Percentiles rank a stretch among this genome's conserved stretches.
phyloP scores from a whole-genome alignment of 2,888 invertebrate genomes.

The Meteorus colon region DNA sequence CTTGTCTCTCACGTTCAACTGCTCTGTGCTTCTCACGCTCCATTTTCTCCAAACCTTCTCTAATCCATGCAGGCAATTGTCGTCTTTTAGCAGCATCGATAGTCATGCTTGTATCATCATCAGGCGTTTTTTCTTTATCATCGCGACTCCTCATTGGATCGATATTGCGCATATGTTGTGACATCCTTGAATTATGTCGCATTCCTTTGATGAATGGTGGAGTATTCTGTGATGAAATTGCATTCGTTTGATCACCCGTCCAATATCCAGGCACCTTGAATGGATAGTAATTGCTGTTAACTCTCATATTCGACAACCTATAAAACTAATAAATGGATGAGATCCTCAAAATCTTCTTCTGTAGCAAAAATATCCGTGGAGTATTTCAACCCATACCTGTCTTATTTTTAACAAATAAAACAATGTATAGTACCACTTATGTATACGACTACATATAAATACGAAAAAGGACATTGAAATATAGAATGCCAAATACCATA shows the following conservation, averaged over 20 bases:
- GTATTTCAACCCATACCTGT: too few species aligned
- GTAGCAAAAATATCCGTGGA: too few species aligned
- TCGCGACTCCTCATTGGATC: conserved; percentile 65
- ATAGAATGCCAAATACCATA: too few species aligned
- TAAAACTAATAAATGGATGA: too few species aligned
- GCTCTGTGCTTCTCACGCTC: conserved; percentile 93
- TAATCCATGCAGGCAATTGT: conserved; percentile 97
- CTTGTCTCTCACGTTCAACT: conserved; percentile 84
- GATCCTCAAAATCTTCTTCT: too few species aligned
- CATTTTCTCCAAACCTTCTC: conserved; percentile 98
- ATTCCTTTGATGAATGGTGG: conserved; percentile 69
- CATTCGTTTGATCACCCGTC: conserved; percentile 64
- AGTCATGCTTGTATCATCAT: conserved; percentile 67
- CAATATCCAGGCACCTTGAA: conserved; percentile 56
- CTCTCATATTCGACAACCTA: neutral
- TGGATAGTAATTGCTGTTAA: neutral
- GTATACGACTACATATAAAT: too few species aligned
- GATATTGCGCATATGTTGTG: conserved; percentile 60
- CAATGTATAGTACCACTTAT: too few species aligned
- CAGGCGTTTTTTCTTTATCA: conserved; percentile 69
- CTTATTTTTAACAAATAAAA: too few species aligned
- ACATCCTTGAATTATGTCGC: conserved; percentile 60
- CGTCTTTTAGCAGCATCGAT: conserved; percentile 89
- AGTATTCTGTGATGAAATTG: conserved; percentile 58
- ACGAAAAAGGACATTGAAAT: too few species aligned